These are phyloP conservation scores for Netelia inedita DNA, from an alignment of 2,888 invertebrate species.

Conservation along the genomic window DNA sequence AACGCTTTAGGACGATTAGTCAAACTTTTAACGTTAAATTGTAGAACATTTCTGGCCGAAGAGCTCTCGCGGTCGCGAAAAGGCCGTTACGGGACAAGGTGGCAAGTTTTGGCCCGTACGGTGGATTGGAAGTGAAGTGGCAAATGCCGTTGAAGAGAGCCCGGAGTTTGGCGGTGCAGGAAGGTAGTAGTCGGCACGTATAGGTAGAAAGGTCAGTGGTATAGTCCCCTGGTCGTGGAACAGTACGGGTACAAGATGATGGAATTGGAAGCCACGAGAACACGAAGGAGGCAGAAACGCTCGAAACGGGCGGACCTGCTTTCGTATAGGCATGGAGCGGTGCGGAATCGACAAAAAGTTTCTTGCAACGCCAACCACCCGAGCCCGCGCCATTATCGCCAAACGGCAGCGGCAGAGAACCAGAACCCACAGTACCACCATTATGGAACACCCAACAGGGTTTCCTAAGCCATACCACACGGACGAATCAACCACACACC, in stretches of 20 bases:
- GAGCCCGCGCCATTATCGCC: constrained; percentile 43
- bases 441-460: constrained; percentile 41
- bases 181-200: constrained; percentile 19
- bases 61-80: constrained; percentile 32
- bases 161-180: constrained; percentile 42
- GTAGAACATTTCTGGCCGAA: constrained; percentile 56
- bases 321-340: constrained; percentile 28
- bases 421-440: constrained; percentile 47
- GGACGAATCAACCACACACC: constrained; percentile 38
- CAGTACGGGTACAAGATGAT: constrained; percentile 65
- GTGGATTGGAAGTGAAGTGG: constrained; percentile 35
- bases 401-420: constrained; percentile 52
- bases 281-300: constrained; percentile 60
- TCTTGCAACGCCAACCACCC: constrained; percentile 62
- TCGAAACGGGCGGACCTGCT: constrained; percentile 41
- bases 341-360: constrained; percentile 76
- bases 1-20: constrained; percentile 79
- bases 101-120: constrained; percentile 45
- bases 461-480: constrained; percentile 19
- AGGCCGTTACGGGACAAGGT: constrained; percentile 33
- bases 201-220: constrained; percentile 44
- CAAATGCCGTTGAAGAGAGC: constrained; percentile 44
- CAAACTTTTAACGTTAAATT: constrained; percentile 79
- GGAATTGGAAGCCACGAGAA: constrained; percentile 63
- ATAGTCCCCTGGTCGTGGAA: constrained; percentile 32